Conservation (phyloP, 2,113 vertebrate species). For the Apaloderma vittatum region DNA sequence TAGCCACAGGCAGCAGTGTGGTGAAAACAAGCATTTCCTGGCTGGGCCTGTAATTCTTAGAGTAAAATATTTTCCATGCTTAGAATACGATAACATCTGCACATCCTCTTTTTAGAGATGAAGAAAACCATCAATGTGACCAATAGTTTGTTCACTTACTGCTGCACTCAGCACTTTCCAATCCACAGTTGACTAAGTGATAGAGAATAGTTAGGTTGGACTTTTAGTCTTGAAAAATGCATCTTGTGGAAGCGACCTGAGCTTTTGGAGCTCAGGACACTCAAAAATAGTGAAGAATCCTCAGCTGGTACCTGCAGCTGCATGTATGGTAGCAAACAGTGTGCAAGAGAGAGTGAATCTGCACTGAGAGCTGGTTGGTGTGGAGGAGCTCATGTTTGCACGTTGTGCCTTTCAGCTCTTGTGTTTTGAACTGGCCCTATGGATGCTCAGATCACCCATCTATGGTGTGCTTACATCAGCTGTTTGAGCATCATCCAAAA, state of each 20-base stretch:
- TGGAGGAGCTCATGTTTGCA: background rate
- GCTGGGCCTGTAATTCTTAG: background rate
- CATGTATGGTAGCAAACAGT: background rate
- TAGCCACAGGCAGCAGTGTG: background rate
- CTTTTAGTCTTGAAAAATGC: background rate
- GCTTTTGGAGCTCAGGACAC: background rate
- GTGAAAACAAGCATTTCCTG: conserved; percentile 46
- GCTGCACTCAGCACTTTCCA: background rate
- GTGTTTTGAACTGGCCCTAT: accelerated
- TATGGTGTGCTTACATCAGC: background rate
- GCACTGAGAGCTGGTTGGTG: accelerated
- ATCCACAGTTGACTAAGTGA: background rate
- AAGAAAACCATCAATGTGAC: background rate
- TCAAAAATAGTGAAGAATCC: background rate
- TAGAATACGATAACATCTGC: background rate
- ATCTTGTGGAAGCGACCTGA: background rate
- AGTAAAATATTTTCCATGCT: conserved; percentile 4
- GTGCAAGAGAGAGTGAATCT: background rate
- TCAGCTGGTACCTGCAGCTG: background rate
- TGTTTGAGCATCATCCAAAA: background rate
- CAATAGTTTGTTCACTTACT: background rate
- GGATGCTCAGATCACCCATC: background rate
- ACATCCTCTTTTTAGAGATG: background rate
- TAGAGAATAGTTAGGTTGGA: background rate
- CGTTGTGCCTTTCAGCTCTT: background rate